These are phyloP conservation scores for Agrypnus murinus DNA, from an alignment of 2,888 invertebrate species.

Conservation along the genomic window DNA sequence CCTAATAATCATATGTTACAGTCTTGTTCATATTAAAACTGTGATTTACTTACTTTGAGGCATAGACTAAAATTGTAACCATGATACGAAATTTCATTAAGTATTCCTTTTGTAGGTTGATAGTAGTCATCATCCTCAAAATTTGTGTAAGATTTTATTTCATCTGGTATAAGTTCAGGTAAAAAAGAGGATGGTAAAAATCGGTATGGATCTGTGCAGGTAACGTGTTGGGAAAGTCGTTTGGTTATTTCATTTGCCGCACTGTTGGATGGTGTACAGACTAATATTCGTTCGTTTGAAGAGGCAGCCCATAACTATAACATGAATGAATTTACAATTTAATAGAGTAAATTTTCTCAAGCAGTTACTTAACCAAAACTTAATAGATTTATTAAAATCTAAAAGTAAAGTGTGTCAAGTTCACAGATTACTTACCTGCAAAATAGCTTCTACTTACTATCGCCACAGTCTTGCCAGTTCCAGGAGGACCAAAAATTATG, in stretches of 20 bases:
- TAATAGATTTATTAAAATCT: too few relatives aligned
- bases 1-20: conserved; percentile 50
- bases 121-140: conserved; percentile 69
- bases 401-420: too few relatives aligned
- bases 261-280: conserved; percentile 80
- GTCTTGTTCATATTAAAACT: background rate
- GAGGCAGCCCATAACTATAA: conserved; percentile 63
- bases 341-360: too few relatives aligned
- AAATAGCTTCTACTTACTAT: conserved; percentile 82
- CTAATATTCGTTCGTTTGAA: conserved; percentile 72
- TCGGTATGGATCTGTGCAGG: conserved; percentile 67
- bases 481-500: conserved; percentile 76
- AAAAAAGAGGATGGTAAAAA: conserved; percentile 67
- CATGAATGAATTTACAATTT: too few relatives aligned
- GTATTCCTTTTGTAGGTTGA: conserved; percentile 72
- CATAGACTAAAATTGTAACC: conserved; percentile 76
- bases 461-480: too few relatives aligned
- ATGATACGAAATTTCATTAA: conserved; percentile 75
- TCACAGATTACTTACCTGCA: too few relatives aligned
- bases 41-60: conserved; percentile 69
- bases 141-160: conserved; percentile 69
- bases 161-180: conserved; percentile 65
- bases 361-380: too few relatives aligned
- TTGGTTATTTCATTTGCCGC: conserved; percentile 80
- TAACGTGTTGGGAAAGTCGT: conserved; percentile 64